Evolutionary conservation across 2,113 vertebrate genomes (phyloP), one percentile per base, ranked within the genome.

Genomic region (Sialia sialis): DNA sequence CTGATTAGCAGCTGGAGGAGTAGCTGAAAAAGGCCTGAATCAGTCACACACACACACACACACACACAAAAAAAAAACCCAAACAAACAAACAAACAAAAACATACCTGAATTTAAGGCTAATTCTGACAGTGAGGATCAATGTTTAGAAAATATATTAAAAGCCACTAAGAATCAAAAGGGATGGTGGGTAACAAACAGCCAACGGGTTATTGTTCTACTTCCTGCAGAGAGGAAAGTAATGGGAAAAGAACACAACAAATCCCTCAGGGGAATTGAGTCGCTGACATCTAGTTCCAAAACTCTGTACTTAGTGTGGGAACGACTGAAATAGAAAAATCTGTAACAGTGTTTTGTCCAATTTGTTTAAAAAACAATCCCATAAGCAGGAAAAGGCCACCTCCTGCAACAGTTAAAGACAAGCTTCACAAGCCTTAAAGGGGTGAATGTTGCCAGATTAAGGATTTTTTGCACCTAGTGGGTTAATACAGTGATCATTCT

Each of bases 1-100:
- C 16, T 0, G 0, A 56, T 16, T 41, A 66, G 19, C 34, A 75
- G 43, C 60, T 66, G 0, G 0, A 66, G 16, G 10, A 30, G 13
- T 13, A 41, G 20, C 43, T 66, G 70, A 13, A 75, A 84, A 23
- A n/a, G n/a, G n/a, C n/a, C n/a, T n/a, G n/a, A n/a, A n/a, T n/a
- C n/a, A n/a, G n/a, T n/a, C n/a, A n/a, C n/a, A n/a, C n/a, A n/a
- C n/a, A n/a, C n/a, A n/a, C n/a, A n/a, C n/a, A n/a, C n/a, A n/a
- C n/a, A n/a, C n/a, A n/a, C n/a, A 44, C 19, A 46, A 43, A 43
- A 43, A 43, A 46, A 20, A 13, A 46, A n/a, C n/a, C n/a, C n/a
- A 63, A 63, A 54, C 13, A 36, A 30, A 3, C 4, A 13, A 16
- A 38, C 46, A 32, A 21, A 38, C 26, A 4, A 3, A 6, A 1